Evolutionary conservation across 1,140 invertebrate species (phyloP).

Genomic region (Coenobita brevimanus): DNA sequence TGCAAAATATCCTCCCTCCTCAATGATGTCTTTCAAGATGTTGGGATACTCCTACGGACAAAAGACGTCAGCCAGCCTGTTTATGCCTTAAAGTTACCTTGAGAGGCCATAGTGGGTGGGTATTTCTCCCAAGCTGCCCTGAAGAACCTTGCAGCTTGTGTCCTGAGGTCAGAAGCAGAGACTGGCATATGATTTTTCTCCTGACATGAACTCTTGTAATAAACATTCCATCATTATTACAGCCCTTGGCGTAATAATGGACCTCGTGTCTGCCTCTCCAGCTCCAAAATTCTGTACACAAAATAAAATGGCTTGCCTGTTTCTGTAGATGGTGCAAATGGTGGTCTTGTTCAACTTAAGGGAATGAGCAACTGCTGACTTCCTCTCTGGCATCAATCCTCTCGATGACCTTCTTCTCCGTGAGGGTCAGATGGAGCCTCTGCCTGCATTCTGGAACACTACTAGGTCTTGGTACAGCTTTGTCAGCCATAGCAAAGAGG

Average conservation of each 20-base stretch:
- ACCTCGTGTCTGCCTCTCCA: background rate
- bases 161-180: background rate
- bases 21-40: background rate
- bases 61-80: no score
- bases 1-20: background rate
- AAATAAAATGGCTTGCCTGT: background rate
- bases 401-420: background rate
- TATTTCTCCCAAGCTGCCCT: background rate
- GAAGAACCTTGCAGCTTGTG: background rate
- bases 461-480: no score
- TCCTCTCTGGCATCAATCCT: background rate
- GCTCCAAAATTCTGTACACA: no score
- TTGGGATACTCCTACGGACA: background rate
- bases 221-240: background rate
- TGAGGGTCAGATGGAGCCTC: no score
- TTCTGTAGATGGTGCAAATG: background rate
- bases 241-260: no score
- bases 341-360: background rate
- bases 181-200: no score
- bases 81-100: background rate
- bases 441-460: no score
- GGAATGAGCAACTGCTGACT: background rate
- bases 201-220: background rate
- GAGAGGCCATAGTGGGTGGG: background rate
- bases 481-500: no score